Evolutionary conservation across 2,113 vertebrate genomes (phyloP), one percentile per base, ranked within the genome.

Genomic region (Carollia perspicillata): DNA sequence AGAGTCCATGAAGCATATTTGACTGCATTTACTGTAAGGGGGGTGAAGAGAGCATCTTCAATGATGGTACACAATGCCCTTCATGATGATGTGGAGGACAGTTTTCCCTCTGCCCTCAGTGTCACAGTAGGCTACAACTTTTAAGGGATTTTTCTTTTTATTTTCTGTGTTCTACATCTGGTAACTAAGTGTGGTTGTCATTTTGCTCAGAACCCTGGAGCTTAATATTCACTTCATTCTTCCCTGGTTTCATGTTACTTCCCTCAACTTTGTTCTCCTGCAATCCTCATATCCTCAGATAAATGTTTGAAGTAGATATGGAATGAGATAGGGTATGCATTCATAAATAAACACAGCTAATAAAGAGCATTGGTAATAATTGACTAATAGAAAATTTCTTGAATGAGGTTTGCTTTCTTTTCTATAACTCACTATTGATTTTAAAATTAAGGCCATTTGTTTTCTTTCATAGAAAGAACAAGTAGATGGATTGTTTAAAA

Each of bases 371-470:
- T 60, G 26, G 8, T 53, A 51, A 68, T 42, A 86, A 75, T 20
- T 81, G 1, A 5, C 10, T 14, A 72, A 87, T 1, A 74, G 35
- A 3, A 60, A 55, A 18, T 37, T 63, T 89, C 42, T 58, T 85
- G 18, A 72, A 66, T 35, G 35, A 77, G 18, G 10, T 4, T 42
- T 28, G 1, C 22, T 65, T 85, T 53, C 17, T 11, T 63, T 91
- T 16, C 11, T 72, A 26, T 28, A 80, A 30, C 23, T 17, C 33
- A 63, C 17, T 40, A 78, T 8, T 10, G 10, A 74, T 83, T 40
- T 87, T 68, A 58, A 92, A 89, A 86, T 75, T 30, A 53, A 84
- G 12, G 7, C 2, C 28, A 26, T 89, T 30, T 72, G 30, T 71
- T 78, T 58, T 40, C 30, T 66, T 40, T 53, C 13, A 30, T 22